Percentiles rank a stretch among this genome's conserved stretches.
Conservation (phyloP, 2,797 vertebrate species). For the Lindbergichthys nudifrons region DNA sequence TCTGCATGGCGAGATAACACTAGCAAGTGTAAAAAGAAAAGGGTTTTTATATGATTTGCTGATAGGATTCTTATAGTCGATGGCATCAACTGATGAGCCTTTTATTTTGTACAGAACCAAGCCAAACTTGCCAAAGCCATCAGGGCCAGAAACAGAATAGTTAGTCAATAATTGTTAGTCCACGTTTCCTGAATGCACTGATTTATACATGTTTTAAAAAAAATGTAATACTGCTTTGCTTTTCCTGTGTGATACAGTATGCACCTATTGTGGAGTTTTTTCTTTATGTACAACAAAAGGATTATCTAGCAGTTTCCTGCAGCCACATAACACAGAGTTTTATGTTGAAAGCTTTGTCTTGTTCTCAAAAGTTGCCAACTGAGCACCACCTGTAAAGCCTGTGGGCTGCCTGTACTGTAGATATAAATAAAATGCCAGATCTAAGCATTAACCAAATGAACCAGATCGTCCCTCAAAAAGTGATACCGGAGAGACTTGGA, state of each 20-base stretch:
- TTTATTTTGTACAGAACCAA: too few species aligned
- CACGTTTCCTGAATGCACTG: too few species aligned
- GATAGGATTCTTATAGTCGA: not conserved
- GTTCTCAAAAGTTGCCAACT: constrained; percentile 20
- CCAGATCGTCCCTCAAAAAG: constrained; percentile 8
- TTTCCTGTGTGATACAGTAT: constrained; percentile 5
- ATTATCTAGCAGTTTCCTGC: constrained; percentile 12
- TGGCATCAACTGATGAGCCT: too few species aligned
- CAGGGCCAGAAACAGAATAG: too few species aligned
- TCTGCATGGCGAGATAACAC: not conserved
- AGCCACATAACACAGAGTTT: constrained; percentile 22
- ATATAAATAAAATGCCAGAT: constrained; percentile 35
- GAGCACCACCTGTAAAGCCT: not conserved
- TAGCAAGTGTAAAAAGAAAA: not conserved
- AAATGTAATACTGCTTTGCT: not conserved
- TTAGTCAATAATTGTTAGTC: too few species aligned
- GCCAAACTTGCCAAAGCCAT: too few species aligned
- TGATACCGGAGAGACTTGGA: not conserved
- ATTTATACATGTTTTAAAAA: too few species aligned
- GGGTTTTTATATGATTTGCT: not conserved
- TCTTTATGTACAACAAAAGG: not conserved
- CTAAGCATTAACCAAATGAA: constrained; percentile 36
- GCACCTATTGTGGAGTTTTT: not conserved
- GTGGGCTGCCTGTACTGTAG: constrained; percentile 11
- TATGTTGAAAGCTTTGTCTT: constrained; percentile 16